A percentile compares a stretch with the other conserved stretches of the same genome.
Evolutionary conservation across 2,888 invertebrate species (phyloP).

Genomic region (Argyresthia albistria): DNA sequence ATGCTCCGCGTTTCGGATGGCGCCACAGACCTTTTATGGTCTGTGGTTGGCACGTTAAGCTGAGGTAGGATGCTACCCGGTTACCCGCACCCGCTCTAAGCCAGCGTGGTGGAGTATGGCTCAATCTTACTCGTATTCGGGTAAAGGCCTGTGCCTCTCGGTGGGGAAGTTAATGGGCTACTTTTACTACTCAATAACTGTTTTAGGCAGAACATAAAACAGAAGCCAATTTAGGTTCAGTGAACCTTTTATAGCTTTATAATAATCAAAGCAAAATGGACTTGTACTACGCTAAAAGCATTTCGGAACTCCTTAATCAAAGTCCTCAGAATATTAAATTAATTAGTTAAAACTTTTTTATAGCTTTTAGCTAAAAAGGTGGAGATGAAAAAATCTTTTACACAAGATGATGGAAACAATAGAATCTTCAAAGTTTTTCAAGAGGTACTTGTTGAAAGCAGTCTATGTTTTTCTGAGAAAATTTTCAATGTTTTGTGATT

Average conservation of each 20-base stretch:
- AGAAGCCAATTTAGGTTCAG: too few relatives aligned
- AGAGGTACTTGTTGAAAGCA: neutral
- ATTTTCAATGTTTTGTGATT: too few relatives aligned
- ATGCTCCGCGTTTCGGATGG: too few relatives aligned
- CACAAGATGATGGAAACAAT: slow-evolving; percentile 17
- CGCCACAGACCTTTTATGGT: too few relatives aligned
- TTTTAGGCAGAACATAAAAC: neutral
- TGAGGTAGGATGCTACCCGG: too few relatives aligned
- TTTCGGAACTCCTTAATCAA: slow-evolving; percentile 58
- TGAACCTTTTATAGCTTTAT: neutral
- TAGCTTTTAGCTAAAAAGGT: slow-evolving; percentile 48
- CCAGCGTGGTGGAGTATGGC: too few relatives aligned
- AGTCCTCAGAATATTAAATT: slow-evolving; percentile 57
- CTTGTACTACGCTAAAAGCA: slow-evolving; percentile 49
- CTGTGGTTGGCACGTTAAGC: too few relatives aligned
- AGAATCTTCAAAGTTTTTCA: slow-evolving; percentile 13
- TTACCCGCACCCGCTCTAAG: too few relatives aligned
- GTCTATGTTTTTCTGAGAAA: too few relatives aligned
- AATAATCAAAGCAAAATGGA: slow-evolving; percentile 16
- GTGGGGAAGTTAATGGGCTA: too few relatives aligned
- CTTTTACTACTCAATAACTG: neutral
- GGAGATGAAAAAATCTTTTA: slow-evolving; percentile 31
- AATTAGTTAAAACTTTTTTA: slow-evolving; percentile 56
- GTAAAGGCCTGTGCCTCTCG: too few relatives aligned
- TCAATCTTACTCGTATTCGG: too few relatives aligned